Percentiles rank a stretch among this genome's conserved stretches.
These are phyloP conservation scores for Melanotus villosus DNA, from an alignment of 2,888 invertebrate genomes.

Conservation along the genomic window DNA sequence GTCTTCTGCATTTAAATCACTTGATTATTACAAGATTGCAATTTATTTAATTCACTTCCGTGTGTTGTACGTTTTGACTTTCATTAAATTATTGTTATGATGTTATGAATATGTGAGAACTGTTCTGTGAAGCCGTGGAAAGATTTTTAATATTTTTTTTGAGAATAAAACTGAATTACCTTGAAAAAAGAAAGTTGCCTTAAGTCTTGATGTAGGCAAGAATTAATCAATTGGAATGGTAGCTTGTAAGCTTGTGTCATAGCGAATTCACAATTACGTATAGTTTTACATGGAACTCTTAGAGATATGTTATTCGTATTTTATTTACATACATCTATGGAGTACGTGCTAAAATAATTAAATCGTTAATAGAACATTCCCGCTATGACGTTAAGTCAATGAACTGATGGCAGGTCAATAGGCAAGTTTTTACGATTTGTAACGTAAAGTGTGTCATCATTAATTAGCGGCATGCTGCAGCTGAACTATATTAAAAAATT, in stretches of 20 bases:
- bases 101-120: not conserved
- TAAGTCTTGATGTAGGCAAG: too few species aligned
- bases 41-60: not conserved
- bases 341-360: not conserved
- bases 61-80: not conserved
- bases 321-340: not conserved
- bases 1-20: not conserved
- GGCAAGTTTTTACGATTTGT: slow-evolving; percentile 27
- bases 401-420: slow-evolving; percentile 35
- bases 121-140: not conserved
- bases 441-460: slow-evolving; percentile 21
- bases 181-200: slow-evolving; percentile 12
- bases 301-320: too few species aligned
- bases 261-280: not conserved
- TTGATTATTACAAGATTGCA: not conserved
- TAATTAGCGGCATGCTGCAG: not conserved
- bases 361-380: not conserved
- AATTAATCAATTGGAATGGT: too few species aligned
- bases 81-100: too few species aligned
- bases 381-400: slow-evolving; percentile 24
- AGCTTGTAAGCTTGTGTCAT: not conserved
- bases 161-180: not conserved
- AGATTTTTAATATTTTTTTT: not conserved
- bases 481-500: slow-evolving; percentile 6
- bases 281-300: too few species aligned